Evolutionary conservation across 2,888 invertebrate species (phyloP).

Genomic region (Xanthostigma xanthostigma): DNA sequence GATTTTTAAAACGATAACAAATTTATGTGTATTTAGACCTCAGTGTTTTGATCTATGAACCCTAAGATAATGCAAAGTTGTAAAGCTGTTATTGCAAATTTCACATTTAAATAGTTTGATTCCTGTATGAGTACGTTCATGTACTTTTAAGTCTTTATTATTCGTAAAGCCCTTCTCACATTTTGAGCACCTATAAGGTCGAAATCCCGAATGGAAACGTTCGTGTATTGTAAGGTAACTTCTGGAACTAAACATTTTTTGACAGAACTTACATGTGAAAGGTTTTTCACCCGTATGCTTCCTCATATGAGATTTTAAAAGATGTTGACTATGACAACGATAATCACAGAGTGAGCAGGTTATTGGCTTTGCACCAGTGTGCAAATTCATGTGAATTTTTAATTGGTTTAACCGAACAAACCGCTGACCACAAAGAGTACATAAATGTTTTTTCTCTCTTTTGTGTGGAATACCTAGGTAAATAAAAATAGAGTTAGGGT

Average conservation of each 20-base stretch:
- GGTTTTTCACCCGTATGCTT: conserved; percentile 4
- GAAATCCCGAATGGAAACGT: conserved; percentile 5
- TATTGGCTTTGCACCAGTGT: conserved; percentile 7
- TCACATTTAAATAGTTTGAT: conserved; percentile 4
- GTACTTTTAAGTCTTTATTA: conserved; percentile 5
- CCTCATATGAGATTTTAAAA: conserved; percentile 5
- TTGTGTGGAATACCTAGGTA: neutral
- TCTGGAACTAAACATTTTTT: conserved; percentile 5
- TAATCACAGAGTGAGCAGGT: conserved; percentile 6
- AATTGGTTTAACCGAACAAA: conserved; percentile 5
- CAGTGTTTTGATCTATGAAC: conserved; percentile 7
- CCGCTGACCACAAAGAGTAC: conserved; percentile 6
- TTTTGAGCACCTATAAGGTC: conserved; percentile 5
- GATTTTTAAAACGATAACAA: too few relatives aligned
- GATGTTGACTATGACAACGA: conserved; percentile 6
- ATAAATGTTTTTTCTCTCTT: conserved; percentile 6
- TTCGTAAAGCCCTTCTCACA: conserved; percentile 7
- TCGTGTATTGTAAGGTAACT: conserved; percentile 6
- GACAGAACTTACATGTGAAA: conserved; percentile 4
- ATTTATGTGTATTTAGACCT: too few relatives aligned
- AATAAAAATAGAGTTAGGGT: too few relatives aligned
- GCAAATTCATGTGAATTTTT: conserved; percentile 5
- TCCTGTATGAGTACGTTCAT: conserved; percentile 6
- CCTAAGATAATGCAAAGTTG: conserved; percentile 7
- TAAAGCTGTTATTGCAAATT: conserved; percentile 7